Percentiles rank a stretch among this genome's conserved stretches.
phyloP scores from a whole-genome alignment of 1,140 invertebrate species.

The Temnothorax longispinosus region DNA sequence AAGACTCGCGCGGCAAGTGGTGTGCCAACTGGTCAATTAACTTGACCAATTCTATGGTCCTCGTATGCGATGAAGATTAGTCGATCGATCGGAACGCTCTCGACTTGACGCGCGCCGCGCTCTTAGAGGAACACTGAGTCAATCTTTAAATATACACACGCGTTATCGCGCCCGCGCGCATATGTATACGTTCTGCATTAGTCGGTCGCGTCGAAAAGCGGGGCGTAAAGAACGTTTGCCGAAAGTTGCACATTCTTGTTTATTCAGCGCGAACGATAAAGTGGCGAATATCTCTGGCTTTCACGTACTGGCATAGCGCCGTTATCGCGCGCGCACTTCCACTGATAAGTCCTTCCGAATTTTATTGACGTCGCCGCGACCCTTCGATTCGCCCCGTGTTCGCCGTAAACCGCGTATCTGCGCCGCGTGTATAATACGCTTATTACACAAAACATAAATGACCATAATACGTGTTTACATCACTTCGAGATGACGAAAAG shows the following conservation, averaged over 20 bases:
- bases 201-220: not conserved
- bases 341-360: conserved; percentile 67
- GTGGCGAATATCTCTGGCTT: conserved; percentile 50
- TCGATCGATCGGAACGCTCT: conserved; percentile 29
- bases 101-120: conserved; percentile 39
- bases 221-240: not conserved
- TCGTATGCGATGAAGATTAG: conserved; percentile 44
- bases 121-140: not conserved
- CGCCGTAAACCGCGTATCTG: not conserved
- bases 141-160: conserved; percentile 10
- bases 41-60: not conserved
- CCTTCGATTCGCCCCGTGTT: not conserved
- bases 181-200: not conserved
- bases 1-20: not conserved
- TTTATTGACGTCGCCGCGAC: conserved; percentile 61
- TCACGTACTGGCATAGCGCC: conserved; percentile 15
- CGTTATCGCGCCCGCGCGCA: not conserved
- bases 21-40: conserved; percentile 55
- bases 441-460: not conserved
- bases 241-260: conserved; percentile 73
- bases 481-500: not conserved
- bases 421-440: not conserved
- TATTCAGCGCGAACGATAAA: conserved; percentile 66
- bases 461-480: not conserved
- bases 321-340: conserved; percentile 65